A percentile compares a stretch with the other conserved stretches of the same genome.
Conservation (phyloP, 2,797 vertebrate species). For the Xyrichtys novacula region DNA sequence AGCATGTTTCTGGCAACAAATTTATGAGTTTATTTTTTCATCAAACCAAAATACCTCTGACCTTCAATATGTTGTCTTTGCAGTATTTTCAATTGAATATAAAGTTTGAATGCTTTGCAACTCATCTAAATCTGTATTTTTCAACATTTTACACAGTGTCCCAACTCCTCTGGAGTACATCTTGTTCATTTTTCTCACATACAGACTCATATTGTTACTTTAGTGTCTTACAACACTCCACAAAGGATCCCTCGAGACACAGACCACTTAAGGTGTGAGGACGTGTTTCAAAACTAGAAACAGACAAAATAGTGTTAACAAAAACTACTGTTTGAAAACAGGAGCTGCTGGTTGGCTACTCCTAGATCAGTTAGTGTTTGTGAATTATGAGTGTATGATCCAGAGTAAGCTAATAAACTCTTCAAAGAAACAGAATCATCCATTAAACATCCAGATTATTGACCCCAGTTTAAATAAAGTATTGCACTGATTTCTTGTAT, state of each 20-base stretch:
- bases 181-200: not conserved
- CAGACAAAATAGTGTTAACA: not conserved
- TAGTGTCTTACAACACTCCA: not conserved
- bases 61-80: too few species aligned
- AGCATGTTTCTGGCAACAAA: too few species aligned
- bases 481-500: conserved; percentile 47
- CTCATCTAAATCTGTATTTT: too few species aligned
- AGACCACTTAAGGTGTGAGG: not conserved
- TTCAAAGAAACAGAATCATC: not conserved
- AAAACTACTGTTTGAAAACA: not conserved
- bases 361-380: not conserved
- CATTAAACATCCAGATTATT: conserved; percentile 1
- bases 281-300: not conserved
- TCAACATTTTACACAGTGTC: too few species aligned
- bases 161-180: too few species aligned
- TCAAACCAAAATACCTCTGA: too few species aligned
- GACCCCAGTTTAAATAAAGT: conserved; percentile 38
- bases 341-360: not conserved
- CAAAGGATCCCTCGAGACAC: not conserved
- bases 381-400: too few species aligned
- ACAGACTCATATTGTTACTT: not conserved
- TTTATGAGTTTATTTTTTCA: too few species aligned
- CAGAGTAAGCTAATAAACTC: too few species aligned
- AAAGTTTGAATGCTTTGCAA: too few species aligned
- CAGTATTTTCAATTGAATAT: too few species aligned